Base-by-base conservation (phyloP, 2,113 vertebrate species). In the Coracopsis vasa region DNA sequence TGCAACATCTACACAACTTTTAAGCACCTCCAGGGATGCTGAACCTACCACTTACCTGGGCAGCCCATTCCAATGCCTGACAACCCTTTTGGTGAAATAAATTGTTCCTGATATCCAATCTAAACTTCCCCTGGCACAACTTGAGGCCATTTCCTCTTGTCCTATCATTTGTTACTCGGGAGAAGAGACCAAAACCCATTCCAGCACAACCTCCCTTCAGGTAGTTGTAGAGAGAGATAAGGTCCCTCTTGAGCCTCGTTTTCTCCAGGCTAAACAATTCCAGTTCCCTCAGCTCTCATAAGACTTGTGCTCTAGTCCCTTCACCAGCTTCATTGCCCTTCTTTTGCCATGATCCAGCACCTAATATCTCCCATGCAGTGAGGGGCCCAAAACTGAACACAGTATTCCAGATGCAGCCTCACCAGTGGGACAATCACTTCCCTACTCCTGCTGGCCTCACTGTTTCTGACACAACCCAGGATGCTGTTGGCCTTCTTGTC, bases 111-210 rank as follows among this genome's bases (percentile, higher is more conserved):
- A 27, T 29, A 45, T 2, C 29, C 25, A 18, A 53, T 11, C 23
- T 23, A 61, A 24, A 15, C 7, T 7, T 58, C 2, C 3, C 4
- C 29, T 0, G 0, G 29, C 19, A 66, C 13, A 60, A 0, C 60
- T 31, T 19, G n/a, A 73, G 17, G 20, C 4, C 45, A 11, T 29
- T 47, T 25, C 16, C 44, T 51, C 0, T 0, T 4, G 0, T 35
- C 19, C 29, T 4, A 1, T 80, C 19, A 5, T 13, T 60, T 50
- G 33, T 25, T 29, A 39, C 6, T 29, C 12, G 7, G 25, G 19
- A 51, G 81, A 5, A 72, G 37, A 72, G 19, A 58, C 4, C 9
- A 13, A 58, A 13, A 58, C 54, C 33, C 54, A 58, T 13, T 6
- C 6, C n/a, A 13, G 4, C 23, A 58, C 33, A 58, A 23, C 13